These are phyloP conservation scores for Notamacropus eugenii DNA, from an alignment of 2,797 vertebrate genomes.

Conservation along the genomic window DNA sequence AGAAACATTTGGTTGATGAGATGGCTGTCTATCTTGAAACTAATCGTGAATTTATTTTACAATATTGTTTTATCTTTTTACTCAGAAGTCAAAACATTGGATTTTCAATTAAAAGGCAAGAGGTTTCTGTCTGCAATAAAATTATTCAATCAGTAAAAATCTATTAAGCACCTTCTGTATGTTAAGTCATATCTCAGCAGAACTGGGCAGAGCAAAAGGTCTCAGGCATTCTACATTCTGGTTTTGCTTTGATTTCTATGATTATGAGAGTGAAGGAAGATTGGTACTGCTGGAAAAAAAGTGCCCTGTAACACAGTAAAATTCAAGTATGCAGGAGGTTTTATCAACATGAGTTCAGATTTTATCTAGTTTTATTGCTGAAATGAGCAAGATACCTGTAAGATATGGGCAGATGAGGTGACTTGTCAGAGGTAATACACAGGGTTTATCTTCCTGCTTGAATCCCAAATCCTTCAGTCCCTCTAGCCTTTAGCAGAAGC, in stretches of 20 bases:
- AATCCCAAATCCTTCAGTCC: conserved; percentile 1
- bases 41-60: conserved; percentile 68
- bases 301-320: conserved; percentile 36
- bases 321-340: not conserved
- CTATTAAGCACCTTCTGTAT: conserved; percentile 48
- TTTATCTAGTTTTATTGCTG: conserved; percentile 43
- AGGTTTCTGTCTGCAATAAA: conserved; percentile 61
- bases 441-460: conserved; percentile 3
- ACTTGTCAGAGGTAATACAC: conserved; percentile 3
- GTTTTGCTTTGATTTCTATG: not conserved
- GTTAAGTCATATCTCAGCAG: not conserved
- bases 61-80: conserved; percentile 61
- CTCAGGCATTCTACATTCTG: not conserved
- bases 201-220: conserved; percentile 6
- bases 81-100: conserved; percentile 54
- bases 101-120: conserved; percentile 74
- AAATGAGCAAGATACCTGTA: not conserved
- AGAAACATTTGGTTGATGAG: conserved; percentile 67
- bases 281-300: conserved; percentile 13
- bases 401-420: conserved; percentile 2
- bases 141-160: conserved; percentile 56
- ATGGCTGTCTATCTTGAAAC: conserved; percentile 56
- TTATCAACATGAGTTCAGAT: conserved; percentile 51
- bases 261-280: conserved; percentile 30
- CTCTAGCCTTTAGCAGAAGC: not conserved